Conservation (phyloP, 1,140 invertebrate genomes). For the Drosophila aff. region DNA sequence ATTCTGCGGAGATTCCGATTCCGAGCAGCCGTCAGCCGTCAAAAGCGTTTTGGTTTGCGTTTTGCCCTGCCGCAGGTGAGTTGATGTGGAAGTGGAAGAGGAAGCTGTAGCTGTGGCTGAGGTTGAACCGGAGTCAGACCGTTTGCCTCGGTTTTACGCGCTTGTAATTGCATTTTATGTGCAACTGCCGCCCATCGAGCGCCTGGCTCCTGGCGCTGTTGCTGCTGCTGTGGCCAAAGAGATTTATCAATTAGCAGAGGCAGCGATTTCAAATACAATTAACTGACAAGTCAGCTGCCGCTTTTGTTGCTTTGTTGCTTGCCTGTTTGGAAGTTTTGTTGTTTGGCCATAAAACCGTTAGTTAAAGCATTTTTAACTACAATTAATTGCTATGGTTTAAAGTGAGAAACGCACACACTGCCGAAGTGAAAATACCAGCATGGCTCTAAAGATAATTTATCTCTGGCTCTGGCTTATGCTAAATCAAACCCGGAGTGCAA, state of each 20-base stretch:
- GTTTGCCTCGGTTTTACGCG: slow-evolving; percentile 64
- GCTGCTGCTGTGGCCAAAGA: slow-evolving; percentile 24
- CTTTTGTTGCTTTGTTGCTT: slow-evolving; percentile 27
- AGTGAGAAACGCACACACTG: slow-evolving; percentile 43
- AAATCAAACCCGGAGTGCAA: slow-evolving; percentile 4
- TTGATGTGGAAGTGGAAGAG: slow-evolving; percentile 13
- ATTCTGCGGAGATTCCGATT: slow-evolving; percentile 29
- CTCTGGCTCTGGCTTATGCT: slow-evolving; percentile 22
- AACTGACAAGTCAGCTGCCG: slow-evolving; percentile 62
- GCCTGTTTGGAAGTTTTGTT: slow-evolving; percentile 4
- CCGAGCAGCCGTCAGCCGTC: slow-evolving; percentile 15
- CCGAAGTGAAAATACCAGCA: slow-evolving; percentile 38
- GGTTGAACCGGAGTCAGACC: slow-evolving; percentile 35
- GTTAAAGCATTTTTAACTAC: slow-evolving; percentile 71
- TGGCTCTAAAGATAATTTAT: slow-evolving; percentile 59
- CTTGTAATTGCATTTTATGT: slow-evolving; percentile 80
- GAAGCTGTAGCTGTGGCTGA: slow-evolving; percentile 30
- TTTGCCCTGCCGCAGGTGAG: slow-evolving; percentile 62
- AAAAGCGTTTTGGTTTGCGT: slow-evolving; percentile 21
- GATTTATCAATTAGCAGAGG: slow-evolving; percentile 75
- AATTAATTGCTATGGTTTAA: slow-evolving; percentile 73
- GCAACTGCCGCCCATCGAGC: slow-evolving; percentile 44
- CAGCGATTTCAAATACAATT: slow-evolving; percentile 79
- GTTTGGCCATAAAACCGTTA: slow-evolving; percentile 75
- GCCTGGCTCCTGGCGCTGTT: slow-evolving; percentile 17